These are phyloP conservation scores for Neogale vison DNA, from an alignment of 2,113 vertebrate species.

Conservation along the genomic window DNA sequence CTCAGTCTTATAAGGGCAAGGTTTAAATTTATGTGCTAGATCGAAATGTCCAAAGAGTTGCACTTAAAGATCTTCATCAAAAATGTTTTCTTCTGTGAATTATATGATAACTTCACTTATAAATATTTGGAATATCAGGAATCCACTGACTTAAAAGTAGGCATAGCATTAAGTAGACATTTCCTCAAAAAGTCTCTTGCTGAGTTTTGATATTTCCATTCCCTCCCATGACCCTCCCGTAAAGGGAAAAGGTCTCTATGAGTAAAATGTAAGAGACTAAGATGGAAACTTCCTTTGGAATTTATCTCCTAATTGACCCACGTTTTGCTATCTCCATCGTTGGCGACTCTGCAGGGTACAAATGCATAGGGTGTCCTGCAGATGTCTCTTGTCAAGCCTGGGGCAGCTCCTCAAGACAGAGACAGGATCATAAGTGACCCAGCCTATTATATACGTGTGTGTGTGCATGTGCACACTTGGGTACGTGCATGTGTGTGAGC, in stretches of 20 bases:
- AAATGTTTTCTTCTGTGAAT: not conserved
- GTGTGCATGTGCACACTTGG: too few relatives aligned
- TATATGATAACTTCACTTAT: not conserved
- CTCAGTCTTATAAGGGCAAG: not conserved
- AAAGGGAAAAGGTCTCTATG: not conserved
- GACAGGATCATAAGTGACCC: slow-evolving; percentile 36
- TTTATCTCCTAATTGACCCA: not conserved
- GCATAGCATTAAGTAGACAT: not conserved
- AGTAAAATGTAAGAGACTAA: not conserved
- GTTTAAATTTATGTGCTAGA: not conserved
- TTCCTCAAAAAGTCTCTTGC: not conserved
- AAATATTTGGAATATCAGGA: not conserved
- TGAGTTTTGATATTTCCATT: not conserved
- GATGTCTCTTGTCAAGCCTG: slow-evolving; percentile 42
- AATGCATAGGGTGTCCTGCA: not conserved
- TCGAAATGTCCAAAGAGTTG: not conserved
- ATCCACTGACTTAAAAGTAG: not conserved
- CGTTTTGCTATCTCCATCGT: slow-evolving; percentile 46
- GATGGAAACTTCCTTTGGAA: not conserved
- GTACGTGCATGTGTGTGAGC: not conserved
- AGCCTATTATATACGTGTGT: not conserved
- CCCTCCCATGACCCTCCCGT: not conserved
- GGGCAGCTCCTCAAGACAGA: slow-evolving; percentile 59
- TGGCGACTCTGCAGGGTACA: slow-evolving; percentile 10
- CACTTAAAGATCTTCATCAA: not conserved